Conservation (phyloP, 1,140 invertebrate species). For the Aphelinus atriplicis region DNA sequence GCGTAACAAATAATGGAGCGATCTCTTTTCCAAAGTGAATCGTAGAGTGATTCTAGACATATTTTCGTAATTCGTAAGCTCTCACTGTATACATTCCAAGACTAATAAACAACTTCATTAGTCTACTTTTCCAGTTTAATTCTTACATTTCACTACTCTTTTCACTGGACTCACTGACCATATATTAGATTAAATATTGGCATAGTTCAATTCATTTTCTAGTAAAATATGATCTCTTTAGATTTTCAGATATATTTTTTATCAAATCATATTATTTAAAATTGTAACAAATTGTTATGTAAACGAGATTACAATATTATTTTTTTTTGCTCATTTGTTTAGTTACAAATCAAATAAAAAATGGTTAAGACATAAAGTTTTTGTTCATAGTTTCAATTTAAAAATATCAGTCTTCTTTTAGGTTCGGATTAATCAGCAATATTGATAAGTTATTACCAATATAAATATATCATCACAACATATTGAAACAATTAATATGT, state of each 20-base stretch:
- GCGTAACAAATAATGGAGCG: constrained; percentile 16
- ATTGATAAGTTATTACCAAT: constrained; percentile 11
- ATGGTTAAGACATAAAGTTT: neutral
- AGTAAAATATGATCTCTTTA: constrained; percentile 28
- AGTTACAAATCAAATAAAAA: too few species aligned
- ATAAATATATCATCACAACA: neutral
- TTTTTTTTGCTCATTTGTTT: neutral
- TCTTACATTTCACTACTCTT: constrained; percentile 37
- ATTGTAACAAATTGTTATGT: neutral
- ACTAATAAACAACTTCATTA: neutral
- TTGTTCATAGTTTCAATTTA: constrained; percentile 23
- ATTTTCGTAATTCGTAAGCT: neutral
- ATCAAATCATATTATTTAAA: neutral
- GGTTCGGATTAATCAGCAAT: constrained; percentile 10
- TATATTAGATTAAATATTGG: neutral
- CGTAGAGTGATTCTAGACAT: neutral
- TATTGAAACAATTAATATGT: neutral
- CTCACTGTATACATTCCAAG: constrained; percentile 14
- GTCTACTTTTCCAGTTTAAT: constrained; percentile 1
- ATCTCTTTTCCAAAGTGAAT: constrained; percentile 10
- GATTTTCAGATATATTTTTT: constrained; percentile 18
- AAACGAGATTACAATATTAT: neutral
- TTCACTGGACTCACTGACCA: neutral
- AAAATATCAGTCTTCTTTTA: constrained; percentile 24
- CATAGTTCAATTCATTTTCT: constrained; percentile 4